These are phyloP conservation scores for Aleiodes testaceus DNA, from an alignment of 2,888 invertebrate genomes.

Conservation along the genomic window DNA sequence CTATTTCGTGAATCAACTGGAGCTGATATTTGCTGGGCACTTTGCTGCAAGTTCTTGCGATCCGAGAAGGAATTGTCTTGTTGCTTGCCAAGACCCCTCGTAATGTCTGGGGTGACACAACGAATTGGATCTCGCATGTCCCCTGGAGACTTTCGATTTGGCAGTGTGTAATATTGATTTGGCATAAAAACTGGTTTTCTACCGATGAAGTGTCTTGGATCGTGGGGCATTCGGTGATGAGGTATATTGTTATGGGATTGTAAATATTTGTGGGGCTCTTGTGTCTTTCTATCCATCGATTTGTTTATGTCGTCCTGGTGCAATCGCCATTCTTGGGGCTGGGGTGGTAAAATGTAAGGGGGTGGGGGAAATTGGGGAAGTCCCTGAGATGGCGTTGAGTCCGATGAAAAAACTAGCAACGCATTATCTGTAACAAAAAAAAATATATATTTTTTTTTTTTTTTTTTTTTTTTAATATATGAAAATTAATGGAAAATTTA, in stretches of 20 bases:
- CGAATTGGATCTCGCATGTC: constrained; percentile 71
- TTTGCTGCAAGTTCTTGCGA: constrained; percentile 8
- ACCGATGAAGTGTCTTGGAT: constrained; percentile 10
- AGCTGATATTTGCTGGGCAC: background rate
- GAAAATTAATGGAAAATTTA: too few relatives aligned
- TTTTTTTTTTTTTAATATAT: too few relatives aligned
- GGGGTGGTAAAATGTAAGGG: constrained; percentile 63
- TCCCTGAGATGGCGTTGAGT: constrained; percentile 55
- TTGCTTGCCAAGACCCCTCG: constrained; percentile 71
- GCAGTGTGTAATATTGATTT: constrained; percentile 72
- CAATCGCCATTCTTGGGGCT: constrained; percentile 51
- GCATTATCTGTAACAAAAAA: constrained; percentile 67
- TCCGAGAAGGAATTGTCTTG: constrained; percentile 20
- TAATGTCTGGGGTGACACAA: constrained; percentile 75
- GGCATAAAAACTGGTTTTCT: constrained; percentile 10
- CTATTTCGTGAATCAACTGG: constrained; percentile 22
- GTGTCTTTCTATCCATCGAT: constrained; percentile 5
- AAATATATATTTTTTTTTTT: too few relatives aligned
- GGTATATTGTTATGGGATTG: background rate
- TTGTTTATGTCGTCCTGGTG: constrained; percentile 15
- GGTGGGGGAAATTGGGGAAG: constrained; percentile 59
- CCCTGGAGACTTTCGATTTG: constrained; percentile 72
- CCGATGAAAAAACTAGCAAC: constrained; percentile 61
- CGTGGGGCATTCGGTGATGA: constrained; percentile 8
- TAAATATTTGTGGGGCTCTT: background rate